These are phyloP conservation scores for Phrynocephalus forsythii DNA, from an alignment of 2,797 vertebrate species.

Conservation along the genomic window DNA sequence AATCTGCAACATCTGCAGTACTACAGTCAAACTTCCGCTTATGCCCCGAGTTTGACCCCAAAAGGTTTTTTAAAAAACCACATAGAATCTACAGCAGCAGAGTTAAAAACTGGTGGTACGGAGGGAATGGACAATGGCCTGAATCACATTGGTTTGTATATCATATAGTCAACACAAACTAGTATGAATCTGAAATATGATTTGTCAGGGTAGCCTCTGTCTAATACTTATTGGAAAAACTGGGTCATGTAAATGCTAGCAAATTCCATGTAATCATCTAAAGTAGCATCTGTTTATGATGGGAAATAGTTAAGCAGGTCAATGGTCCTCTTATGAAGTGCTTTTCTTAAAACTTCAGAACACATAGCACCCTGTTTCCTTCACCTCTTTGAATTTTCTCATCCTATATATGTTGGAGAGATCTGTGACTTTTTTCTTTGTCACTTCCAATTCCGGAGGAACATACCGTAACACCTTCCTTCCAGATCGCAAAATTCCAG, in stretches of 20 bases:
- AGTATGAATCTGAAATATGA: too few species aligned
- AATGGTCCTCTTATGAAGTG: background rate
- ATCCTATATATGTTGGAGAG: background rate
- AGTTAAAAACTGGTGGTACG: too few species aligned
- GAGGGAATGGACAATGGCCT: too few species aligned
- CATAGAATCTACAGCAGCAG: too few species aligned
- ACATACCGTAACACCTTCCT: slow-evolving; percentile 89
- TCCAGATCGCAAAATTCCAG: slow-evolving; percentile 91
- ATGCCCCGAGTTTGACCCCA: too few species aligned
- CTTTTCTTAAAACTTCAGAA: background rate
- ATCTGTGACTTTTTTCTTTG: background rate
- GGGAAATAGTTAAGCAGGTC: background rate
- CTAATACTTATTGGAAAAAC: too few species aligned
- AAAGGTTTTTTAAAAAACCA: too few species aligned
- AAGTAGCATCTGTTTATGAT: slow-evolving; percentile 22
- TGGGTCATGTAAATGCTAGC: slow-evolving; percentile 21
- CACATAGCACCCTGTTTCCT: background rate
- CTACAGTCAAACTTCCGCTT: too few species aligned
- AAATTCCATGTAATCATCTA: slow-evolving; percentile 50
- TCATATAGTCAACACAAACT: too few species aligned
- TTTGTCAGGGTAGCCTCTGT: too few species aligned
- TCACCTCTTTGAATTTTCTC: background rate
- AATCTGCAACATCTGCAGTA: too few species aligned
- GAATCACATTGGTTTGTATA: too few species aligned
- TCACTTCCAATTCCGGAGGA: slow-evolving; percentile 8